Conservation (phyloP, 2,113 vertebrate genomes). For the Ictidomys tridecemlineatus region DNA sequence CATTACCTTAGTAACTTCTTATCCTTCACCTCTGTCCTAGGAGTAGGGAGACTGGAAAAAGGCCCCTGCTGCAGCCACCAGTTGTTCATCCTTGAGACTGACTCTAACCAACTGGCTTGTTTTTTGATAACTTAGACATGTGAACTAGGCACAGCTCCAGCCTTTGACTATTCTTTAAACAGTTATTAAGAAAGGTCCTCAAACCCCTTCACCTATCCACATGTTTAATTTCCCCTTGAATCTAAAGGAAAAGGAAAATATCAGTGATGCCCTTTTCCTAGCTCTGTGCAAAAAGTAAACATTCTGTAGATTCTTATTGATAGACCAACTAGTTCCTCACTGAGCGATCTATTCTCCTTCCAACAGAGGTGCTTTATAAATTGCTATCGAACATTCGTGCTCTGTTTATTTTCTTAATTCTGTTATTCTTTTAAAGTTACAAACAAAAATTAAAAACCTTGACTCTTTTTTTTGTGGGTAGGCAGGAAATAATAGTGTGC, state of each 20-base stretch:
- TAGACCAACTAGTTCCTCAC: background rate
- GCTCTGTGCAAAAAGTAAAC: background rate
- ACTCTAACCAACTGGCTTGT: background rate
- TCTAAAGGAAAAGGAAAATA: conserved; percentile 32
- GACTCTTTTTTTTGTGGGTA: background rate
- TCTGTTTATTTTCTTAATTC: background rate
- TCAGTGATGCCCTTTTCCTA: background rate
- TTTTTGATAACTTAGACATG: background rate
- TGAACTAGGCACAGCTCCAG: background rate
- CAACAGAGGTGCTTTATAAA: background rate
- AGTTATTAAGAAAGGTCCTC: background rate
- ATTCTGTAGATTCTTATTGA: background rate
- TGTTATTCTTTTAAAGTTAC: background rate
- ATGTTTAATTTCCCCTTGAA: background rate
- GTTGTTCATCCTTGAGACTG: background rate
- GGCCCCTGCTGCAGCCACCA: background rate
- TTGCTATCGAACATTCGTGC: background rate
- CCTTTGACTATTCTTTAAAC: background rate
- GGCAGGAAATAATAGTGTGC: background rate
- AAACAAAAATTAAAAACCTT: background rate
- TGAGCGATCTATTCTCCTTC: background rate
- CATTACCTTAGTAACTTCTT: background rate
- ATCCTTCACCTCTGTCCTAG: too few species aligned
- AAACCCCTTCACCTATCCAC: background rate
- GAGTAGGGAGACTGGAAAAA: background rate